Percentiles rank a stretch among this genome's conserved stretches.
These are phyloP conservation scores for Colostygia pectinataria DNA, from an alignment of 2,888 invertebrate genomes.

Conservation along the genomic window DNA sequence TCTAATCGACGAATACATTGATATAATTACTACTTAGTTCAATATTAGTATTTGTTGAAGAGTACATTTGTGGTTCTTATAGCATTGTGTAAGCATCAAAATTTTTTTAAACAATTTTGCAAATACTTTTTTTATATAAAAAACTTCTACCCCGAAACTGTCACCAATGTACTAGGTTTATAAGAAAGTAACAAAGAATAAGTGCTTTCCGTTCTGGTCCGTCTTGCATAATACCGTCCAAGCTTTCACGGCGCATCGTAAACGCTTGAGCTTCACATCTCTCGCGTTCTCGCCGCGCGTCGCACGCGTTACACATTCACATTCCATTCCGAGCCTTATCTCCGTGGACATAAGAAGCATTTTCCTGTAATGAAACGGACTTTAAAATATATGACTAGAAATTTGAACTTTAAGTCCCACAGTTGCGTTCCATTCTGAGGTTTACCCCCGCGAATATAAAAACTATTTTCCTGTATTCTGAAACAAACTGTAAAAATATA, in stretches of 20 bases:
- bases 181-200: background rate
- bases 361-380: constrained; percentile 1
- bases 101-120: too few species aligned
- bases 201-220: background rate
- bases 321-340: constrained; percentile 9
- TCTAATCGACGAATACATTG: too few species aligned
- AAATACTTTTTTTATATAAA: too few species aligned
- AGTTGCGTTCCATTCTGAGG: background rate
- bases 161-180: too few species aligned
- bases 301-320: constrained; percentile 18
- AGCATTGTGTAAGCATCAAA: too few species aligned
- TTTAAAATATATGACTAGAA: background rate
- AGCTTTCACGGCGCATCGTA: constrained; percentile 21
- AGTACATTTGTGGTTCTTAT: too few species aligned
- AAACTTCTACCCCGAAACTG: too few species aligned
- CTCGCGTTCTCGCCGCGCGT: constrained; percentile 9
- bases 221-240: constrained; percentile 9
- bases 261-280: constrained; percentile 16
- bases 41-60: too few species aligned
- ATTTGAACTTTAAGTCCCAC: constrained; percentile 11
- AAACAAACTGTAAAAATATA: background rate
- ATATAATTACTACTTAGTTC: too few species aligned
- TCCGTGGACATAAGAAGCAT: too few species aligned
- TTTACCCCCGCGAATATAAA: background rate
- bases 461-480: constrained; percentile 1